phyloP scores from a whole-genome alignment of 2,113 vertebrate genomes.

The Rostratula benghalensis region DNA sequence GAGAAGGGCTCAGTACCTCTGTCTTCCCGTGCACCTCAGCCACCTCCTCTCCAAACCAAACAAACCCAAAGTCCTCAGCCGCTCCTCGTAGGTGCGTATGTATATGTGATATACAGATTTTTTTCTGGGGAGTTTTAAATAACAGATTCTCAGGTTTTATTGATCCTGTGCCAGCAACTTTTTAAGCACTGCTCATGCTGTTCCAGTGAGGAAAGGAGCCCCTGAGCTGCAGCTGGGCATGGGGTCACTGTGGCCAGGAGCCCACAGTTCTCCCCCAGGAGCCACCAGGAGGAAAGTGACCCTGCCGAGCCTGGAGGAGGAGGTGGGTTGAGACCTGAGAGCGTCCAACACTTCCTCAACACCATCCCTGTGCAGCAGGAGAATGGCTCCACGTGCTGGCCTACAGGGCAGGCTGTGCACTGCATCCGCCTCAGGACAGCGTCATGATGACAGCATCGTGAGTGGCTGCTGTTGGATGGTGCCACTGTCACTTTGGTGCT shows the following conservation, averaged over 20 bases:
- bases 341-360: not conserved
- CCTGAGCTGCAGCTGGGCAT: not conserved
- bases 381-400: not conserved
- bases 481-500: not conserved
- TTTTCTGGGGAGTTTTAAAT: not conserved
- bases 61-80: not conserved
- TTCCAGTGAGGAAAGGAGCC: not conserved
- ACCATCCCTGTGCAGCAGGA: not conserved
- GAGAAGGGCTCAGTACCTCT: not conserved
- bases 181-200: accelerated
- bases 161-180: not conserved
- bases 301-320: not conserved
- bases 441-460: accelerated
- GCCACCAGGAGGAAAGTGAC: not conserved
- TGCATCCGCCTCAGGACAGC: not conserved
- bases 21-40: accelerated
- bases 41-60: not conserved
- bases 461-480: not conserved
- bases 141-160: not conserved
- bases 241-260: accelerated
- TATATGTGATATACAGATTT: not conserved
- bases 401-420: accelerated
- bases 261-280: not conserved
- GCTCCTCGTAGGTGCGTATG: accelerated
- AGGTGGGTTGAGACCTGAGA: accelerated